Base-by-base conservation (phyloP, 92 coral and sea anemone species). In the Virgularia gustaviana region DNA sequence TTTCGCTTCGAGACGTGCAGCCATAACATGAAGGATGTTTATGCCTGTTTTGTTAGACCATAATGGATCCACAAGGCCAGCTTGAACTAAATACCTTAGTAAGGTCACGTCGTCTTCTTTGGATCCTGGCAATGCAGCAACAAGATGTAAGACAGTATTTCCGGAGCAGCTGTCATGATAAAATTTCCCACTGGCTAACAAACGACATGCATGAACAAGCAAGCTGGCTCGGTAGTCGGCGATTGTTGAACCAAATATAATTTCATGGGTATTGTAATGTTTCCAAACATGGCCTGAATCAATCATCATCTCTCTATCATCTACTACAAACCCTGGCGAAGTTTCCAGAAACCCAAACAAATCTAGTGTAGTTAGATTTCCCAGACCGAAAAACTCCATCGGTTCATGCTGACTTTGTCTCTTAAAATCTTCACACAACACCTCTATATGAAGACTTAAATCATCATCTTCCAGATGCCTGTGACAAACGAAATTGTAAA, bases 101-200 rank as follows among this genome's bases (percentile, higher is more conserved):
- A 63, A 66, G n/a, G 24, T 43, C 16, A 54, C 22, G 4, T 63
- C 63, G 33, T 73, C 47, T 3, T 60, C 30, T 3, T 54, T 65
- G 47, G 73, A 64, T 28, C 74, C 62, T 12, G 90, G 90, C 19
- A 86, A 53, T 24, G 90, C 80, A 10, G 87, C 71, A 24, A 74
- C 47, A 12, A 86, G 72, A 43, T 86, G 90, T 38, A 82, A 63
- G 8, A 79, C 78, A 0, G 84, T 86, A 20, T 78, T 86, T 20
- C 82, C 79, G n/a, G n/a, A n/a, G n/a, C n/a, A n/a, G 8, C 23
- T 49, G 2, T 32, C 47, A 19, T 49, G 60, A 38, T 73, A 25
- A 3, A 15, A 8, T 3, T 61, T 71, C 3, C 24, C 62, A 13
- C 9, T 4, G 24, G 60, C 65, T 45, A 79, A 57, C 12, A 71